Conservation (phyloP, 2,888 invertebrate species). For the Brachycybe producta region DNA sequence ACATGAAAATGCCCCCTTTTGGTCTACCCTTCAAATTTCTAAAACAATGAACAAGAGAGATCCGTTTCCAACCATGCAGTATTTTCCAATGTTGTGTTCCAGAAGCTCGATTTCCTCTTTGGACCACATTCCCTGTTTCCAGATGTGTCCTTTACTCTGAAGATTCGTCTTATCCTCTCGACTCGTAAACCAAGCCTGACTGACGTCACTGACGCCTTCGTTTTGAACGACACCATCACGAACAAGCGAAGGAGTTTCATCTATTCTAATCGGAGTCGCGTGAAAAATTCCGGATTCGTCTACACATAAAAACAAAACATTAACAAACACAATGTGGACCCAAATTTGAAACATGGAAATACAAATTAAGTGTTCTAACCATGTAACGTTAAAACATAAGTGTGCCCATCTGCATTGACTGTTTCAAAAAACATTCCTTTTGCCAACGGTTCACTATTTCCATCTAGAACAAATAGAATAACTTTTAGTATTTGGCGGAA, state of each 20-base stretch:
- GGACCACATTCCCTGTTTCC: conserved; percentile 39
- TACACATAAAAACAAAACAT: neutral
- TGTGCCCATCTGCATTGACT: conserved; percentile 7
- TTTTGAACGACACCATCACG: neutral
- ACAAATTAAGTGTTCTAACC: conserved; percentile 8
- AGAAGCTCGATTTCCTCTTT: conserved; percentile 36
- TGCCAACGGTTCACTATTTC: neutral
- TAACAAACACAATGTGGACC: neutral
- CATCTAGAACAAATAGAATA: neutral
- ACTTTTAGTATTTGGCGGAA: too few species aligned
- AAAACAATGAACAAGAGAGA: too few species aligned
- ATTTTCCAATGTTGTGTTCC: conserved; percentile 33
- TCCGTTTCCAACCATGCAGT: conserved; percentile 34
- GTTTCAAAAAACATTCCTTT: conserved; percentile 11
- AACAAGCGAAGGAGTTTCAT: neutral
- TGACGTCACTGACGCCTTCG: conserved; percentile 25
- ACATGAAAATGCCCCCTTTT: too few species aligned
- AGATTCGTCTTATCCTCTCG: conserved; percentile 35
- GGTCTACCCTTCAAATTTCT: too few species aligned
- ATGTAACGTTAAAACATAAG: conserved; percentile 15
- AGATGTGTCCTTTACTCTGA: conserved; percentile 32
- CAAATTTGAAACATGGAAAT: neutral
- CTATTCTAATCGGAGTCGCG: neutral
- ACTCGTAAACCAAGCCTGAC: conserved; percentile 38
- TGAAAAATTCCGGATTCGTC: conserved; percentile 10